Evolutionary conservation across 1,140 invertebrate species (phyloP), one percentile per base, ranked within the genome.

Genomic region (Ctenoplectra terminalis): DNA sequence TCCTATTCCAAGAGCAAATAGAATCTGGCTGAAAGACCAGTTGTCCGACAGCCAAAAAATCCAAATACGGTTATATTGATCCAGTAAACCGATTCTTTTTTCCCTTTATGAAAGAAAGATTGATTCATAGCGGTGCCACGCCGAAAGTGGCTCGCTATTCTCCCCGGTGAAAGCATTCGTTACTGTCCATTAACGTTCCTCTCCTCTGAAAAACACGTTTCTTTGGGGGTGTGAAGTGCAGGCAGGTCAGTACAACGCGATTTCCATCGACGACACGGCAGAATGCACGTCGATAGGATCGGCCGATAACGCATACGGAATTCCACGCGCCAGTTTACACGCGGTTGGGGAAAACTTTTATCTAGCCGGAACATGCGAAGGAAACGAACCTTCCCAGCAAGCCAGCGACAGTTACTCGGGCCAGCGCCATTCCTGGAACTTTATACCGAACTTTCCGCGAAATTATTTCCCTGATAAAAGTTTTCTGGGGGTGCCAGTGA

Each of bases 401-500:
- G 11, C 17, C 52, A 15, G 4, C 71, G 77, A 74, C 46, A 83
- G 73, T 78, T 84, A 73, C 79, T 60, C 82, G 67, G 75, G 13
- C 3, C 31, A 26, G 58, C 70, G 43, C 66, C 63, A 48, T 34
- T 29, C 40, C 66, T 67, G 52, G 29, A 88, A 88, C 86, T 88
- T 88, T 66, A 37, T 40, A 63, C 60, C 37, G 50, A 88, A 87
- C 78, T 88, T 82, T 50, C 71, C 61, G 70, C 75, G 56, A 87
- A 87, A 88, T 88, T 88, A 88, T 88, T 88, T 87, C 79, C 64
- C 83, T 82, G 85, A 88, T 88, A 88, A 88, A 88, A 88, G 79
- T 87, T 87, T 86, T 58, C 70, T 40, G 37, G 15, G 61, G 75
- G 71, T 79, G 83, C 76, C 85, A 69, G 54, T 87, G 85, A 71